These are phyloP conservation scores for Leptopilina syphax DNA, from an alignment of 2,888 invertebrate species.

Conservation along the genomic window DNA sequence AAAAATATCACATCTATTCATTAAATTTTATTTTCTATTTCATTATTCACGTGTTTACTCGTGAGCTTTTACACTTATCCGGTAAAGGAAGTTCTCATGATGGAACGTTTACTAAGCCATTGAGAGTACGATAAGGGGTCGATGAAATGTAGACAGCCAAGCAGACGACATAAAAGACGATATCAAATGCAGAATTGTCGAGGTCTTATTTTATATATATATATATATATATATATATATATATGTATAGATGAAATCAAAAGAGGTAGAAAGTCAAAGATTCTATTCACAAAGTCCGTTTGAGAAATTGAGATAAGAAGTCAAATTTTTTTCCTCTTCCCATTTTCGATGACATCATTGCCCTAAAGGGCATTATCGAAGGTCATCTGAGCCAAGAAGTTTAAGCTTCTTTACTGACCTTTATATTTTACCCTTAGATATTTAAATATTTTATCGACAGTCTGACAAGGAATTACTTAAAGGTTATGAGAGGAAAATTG, in stretches of 20 bases:
- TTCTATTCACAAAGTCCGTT: background rate
- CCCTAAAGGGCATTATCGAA: background rate
- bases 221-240: too few relatives aligned
- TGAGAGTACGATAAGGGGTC: background rate
- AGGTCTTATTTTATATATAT: background rate
- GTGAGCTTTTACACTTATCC: background rate
- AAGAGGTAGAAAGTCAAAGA: background rate
- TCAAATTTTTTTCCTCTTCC: background rate
- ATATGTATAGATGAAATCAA: background rate
- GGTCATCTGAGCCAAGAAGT: background rate
- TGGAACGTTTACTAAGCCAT: conserved; percentile 13
- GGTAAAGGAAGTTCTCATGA: background rate
- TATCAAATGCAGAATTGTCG: background rate
- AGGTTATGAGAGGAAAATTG: too few relatives aligned
- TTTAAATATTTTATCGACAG: too few relatives aligned
- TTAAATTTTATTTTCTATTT: background rate
- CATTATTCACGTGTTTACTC: background rate
- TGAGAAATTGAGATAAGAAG: conserved; percentile 11
- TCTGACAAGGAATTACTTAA: too few relatives aligned
- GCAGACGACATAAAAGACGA: background rate
- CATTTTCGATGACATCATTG: background rate
- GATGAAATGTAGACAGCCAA: background rate
- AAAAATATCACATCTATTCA: background rate
- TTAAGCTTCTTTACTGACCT: conserved; percentile 26
- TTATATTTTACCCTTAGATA: background rate